Evolutionary conservation across 2,888 invertebrate genomes (phyloP), one percentile per base, ranked within the genome.

Genomic region (Philereme vetulata): DNA sequence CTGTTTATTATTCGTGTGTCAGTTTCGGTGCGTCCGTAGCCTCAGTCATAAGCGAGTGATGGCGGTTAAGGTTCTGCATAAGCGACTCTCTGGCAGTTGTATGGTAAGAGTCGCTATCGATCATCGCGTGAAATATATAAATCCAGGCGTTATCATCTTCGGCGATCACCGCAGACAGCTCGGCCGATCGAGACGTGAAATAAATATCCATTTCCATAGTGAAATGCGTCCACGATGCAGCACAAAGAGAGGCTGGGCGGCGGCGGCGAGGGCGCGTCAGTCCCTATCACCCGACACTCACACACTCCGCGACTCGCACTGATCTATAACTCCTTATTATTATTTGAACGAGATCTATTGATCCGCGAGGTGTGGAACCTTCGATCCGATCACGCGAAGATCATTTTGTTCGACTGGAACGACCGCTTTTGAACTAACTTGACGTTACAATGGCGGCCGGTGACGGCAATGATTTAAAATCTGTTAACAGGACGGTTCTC

Each of bases 381-480:
- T 82, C 85, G 85, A 84, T 88, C 80, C 84, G 84, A 83, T 87
- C 84, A 82, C 65, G 75, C 85, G 83, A 81, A 84, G 88, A 92
- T 91, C 92, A 91, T 92, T 91, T 91, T 90, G 91, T 91, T 90
- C 88, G 85, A 83, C 88, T 85, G 86, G 84, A 82, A 78, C 85
- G 84, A 88, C 89, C 90, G 86, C 90, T 91, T 90, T 87, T 90
- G 91, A 90, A 90, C 90, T 86, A 89, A 90, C 88, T 80, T 91
- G 92, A 92, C 92, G 84, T 90, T 84, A 92, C 92, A 92, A 92
- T 92, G 85, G 92, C 77, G 80, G 72, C 83, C 77, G 69, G 78
- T 87, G 92, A 92, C 90, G 88, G 92, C 90, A 90, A 91, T 92
- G 92, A 92, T 92, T 92, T 92, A 92, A 92, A 92, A 92, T 91